Conservation (phyloP, 2,888 invertebrate species). For the Pomacea canaliculata region DNA sequence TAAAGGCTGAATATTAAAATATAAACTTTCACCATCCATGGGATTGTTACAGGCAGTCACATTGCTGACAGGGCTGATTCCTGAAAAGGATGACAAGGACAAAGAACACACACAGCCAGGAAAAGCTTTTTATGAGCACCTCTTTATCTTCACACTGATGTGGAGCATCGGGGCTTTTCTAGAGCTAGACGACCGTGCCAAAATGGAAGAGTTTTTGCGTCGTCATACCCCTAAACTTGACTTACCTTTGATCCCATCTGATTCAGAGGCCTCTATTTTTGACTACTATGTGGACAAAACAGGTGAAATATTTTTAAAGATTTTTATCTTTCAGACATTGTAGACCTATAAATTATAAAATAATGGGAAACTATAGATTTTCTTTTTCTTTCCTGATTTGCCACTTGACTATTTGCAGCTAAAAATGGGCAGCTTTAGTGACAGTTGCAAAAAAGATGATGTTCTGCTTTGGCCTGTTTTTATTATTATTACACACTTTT, state of each 20-base stretch:
- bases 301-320: conserved; percentile 59
- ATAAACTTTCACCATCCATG: too few relatives aligned
- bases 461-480: too few relatives aligned
- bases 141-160: conserved; percentile 87
- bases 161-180: conserved; percentile 95
- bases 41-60: conserved; percentile 57
- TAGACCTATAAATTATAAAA: too few relatives aligned
- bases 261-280: conserved; percentile 80
- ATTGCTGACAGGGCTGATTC: conserved; percentile 87
- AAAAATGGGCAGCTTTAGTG: too few relatives aligned
- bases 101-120: conserved; percentile 56
- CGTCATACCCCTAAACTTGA: conserved; percentile 57
- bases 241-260: conserved; percentile 54
- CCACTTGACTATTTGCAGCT: too few relatives aligned
- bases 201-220: conserved; percentile 81
- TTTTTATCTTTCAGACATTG: too few relatives aligned
- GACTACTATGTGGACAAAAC: conserved; percentile 85
- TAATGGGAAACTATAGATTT: too few relatives aligned
- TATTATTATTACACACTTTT: too few relatives aligned
- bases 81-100: conserved; percentile 72
- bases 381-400: too few relatives aligned
- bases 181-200: conserved; percentile 83
- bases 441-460: too few relatives aligned
- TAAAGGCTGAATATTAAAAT: too few relatives aligned
- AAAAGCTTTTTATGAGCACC: conserved; percentile 78